Base-by-base conservation (phyloP, 2,113 vertebrate genomes). In the Gadus macrocephalus region DNA sequence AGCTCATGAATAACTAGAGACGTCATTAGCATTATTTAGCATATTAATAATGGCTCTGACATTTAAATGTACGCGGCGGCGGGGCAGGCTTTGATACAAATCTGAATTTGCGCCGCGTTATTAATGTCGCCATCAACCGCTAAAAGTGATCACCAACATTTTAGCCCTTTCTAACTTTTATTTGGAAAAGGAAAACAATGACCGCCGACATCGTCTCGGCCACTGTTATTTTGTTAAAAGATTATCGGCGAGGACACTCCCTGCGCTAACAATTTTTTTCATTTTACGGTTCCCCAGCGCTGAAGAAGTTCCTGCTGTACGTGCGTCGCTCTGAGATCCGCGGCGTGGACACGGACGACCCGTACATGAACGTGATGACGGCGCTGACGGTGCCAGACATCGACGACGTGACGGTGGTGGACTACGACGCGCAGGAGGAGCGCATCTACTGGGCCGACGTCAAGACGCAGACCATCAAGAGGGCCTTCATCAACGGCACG, bases 351-450 rank as follows among this genome's bases (percentile, higher is more conserved):
- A 93, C 96, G n/a, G 97, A 98, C 64, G 94, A 98, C 81, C 97
- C 97, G 0, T 99, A 99, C 77, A 94, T 98, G 91, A 99, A 99
- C 74, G 95, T 96, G 81, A 99, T 99, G 90, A 99, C 96, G 2
- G 95, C 97, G 1, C 94, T 99, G 53, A 99, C 96, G 0, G 94
- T 97, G 53, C 96, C 97, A 11, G 96, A 98, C 83, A 98, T 98
- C n/a, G 96, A 98, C 76, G 95, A 99, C 73, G 97, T 99, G 60
- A 96, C 96, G 0, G 94, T 97, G 35, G 94, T 99, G 83, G 97
- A 99, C 85, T 99, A 96, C 1, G 96, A 98, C 74, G 93, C 95
- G 0, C 80, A 85, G 64, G 96, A 99, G 71, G 96, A 98, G 67
- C 92, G 96, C 68, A 91, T 99, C 64, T 99, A 99, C 81, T 99